Percentiles rank a stretch among this genome's conserved stretches.
Evolutionary conservation across 2,113 vertebrate species (phyloP).

Genomic region (Dolichallabes microphthalmus): DNA sequence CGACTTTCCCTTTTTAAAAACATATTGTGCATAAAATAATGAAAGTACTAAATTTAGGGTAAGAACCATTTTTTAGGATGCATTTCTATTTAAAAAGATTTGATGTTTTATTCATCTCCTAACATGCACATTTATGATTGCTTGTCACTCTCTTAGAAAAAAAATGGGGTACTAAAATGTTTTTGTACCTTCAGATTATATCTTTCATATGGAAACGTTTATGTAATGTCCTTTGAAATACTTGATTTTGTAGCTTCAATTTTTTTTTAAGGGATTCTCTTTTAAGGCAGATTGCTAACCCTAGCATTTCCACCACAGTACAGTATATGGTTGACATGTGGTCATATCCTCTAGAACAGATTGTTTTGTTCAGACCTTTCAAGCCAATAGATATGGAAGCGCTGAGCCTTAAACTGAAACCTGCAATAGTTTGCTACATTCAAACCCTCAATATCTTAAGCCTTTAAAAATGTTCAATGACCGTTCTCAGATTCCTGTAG

Average conservation of each 20-base stretch:
- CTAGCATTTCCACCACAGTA: background rate
- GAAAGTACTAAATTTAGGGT: no score
- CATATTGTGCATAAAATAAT: no score
- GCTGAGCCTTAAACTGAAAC: constrained; percentile 1
- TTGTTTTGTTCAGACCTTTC: constrained; percentile 20
- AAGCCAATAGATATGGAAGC: constrained; percentile 10
- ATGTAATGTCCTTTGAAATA: background rate
- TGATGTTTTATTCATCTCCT: background rate
- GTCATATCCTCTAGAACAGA: constrained; percentile 4
- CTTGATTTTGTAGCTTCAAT: background rate
- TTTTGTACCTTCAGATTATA: background rate
- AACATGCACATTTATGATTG: background rate
- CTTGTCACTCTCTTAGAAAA: background rate
- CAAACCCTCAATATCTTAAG: background rate
- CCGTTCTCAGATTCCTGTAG: background rate
- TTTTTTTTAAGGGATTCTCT: background rate
- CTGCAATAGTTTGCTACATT: background rate
- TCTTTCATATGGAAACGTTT: no score
- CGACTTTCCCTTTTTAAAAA: no score
- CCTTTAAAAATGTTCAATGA: no score
- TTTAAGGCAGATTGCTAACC: no score
- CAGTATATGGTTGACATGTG: background rate
- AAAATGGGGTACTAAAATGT: background rate
- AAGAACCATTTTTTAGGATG: no score
- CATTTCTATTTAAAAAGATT: background rate